These are phyloP conservation scores for Paedocypris sp. DNA, from an alignment of 2,113 vertebrate genomes.

Conservation along the genomic window DNA sequence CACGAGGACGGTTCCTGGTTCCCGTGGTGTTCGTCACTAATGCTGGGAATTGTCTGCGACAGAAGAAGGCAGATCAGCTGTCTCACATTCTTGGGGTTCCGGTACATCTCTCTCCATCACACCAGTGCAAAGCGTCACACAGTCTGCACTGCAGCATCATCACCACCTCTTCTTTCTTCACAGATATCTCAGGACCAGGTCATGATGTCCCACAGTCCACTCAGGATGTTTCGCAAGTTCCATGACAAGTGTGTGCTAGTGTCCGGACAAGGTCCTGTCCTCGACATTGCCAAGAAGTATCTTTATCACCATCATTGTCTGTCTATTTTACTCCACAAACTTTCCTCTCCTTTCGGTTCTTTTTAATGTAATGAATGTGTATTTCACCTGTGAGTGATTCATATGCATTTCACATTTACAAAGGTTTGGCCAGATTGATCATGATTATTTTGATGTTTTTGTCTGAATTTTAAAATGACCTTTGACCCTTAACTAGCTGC, in stretches of 20 bases:
- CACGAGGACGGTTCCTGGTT: constrained; percentile 65
- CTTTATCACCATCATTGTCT: too few relatives aligned
- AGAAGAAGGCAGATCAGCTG: constrained; percentile 73
- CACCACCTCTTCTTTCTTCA: constrained; percentile 9
- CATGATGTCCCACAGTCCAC: constrained; percentile 79
- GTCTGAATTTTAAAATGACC: too few relatives aligned
- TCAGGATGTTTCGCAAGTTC: constrained; percentile 67
- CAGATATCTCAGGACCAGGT: constrained; percentile 76
- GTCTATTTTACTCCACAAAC: too few relatives aligned
- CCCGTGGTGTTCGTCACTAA: constrained; percentile 87
- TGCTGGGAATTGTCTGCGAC: constrained; percentile 75
- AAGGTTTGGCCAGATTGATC: too few relatives aligned
- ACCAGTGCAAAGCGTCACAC: not conserved
- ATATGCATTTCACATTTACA: too few relatives aligned
- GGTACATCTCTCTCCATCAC: constrained; percentile 53
- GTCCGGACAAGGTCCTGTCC: constrained; percentile 77
- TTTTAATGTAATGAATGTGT: too few relatives aligned
- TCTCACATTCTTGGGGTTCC: constrained; percentile 69
- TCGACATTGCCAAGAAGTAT: constrained; percentile 78
- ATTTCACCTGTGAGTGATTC: too few relatives aligned
- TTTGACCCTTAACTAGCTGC: constrained; percentile 19
- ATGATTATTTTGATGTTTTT: too few relatives aligned
- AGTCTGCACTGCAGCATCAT: too few relatives aligned
- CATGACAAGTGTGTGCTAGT: constrained; percentile 78
- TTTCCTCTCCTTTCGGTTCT: too few relatives aligned